Evolutionary conservation across 2,888 invertebrate genomes (phyloP), one percentile per base, ranked within the genome.

Genomic region (Coenonympha glycerion): DNA sequence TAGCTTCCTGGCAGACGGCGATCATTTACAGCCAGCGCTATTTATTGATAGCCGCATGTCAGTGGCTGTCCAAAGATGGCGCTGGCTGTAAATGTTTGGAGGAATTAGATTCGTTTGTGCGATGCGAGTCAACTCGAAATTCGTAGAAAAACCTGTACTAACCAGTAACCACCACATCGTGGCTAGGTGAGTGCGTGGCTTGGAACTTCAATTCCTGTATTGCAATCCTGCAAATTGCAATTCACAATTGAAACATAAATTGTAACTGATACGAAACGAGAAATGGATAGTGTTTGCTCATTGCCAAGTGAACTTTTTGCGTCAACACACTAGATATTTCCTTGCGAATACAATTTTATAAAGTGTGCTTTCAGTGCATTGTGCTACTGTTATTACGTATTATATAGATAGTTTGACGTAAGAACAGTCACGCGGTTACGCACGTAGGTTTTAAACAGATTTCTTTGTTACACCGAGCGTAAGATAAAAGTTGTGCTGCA

Each of bases 401-500:
- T 41, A 41, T 28, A 41, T 28, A 41, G 4, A 21, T 21, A 37
- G 6, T 41, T 28, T 41, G 41, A 41, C 28, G 41, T 28, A 41
- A 41, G 6, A 18, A n/a, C 28, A 41, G 18, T 41, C 26, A 28
- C 28, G 41, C 26, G 41, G 26, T 41, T 41, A 41, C 41, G 28
- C 41, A 41, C 41, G 28, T 18, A 26, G 15, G 18, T 34, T 8
- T 15, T 3, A 40, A 26, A 40, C 40, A n/a, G 26, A 9, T 18
- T 41, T 41, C 28, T 28, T 41, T 41, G 41, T 41, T 41, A 18
- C 26, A n/a, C 28, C 6, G 28, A 26, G 41, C 28, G 18, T 26
- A 28, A 40, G 41, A 28, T 28, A 40, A 40, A 2, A 40, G n/a
- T 16, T 26, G 24, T 26, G 39, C 21, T 40, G 26, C 39, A 24